Conservation (phyloP, 2,113 vertebrate species). For the Hymenochirus boettgeri region DNA sequence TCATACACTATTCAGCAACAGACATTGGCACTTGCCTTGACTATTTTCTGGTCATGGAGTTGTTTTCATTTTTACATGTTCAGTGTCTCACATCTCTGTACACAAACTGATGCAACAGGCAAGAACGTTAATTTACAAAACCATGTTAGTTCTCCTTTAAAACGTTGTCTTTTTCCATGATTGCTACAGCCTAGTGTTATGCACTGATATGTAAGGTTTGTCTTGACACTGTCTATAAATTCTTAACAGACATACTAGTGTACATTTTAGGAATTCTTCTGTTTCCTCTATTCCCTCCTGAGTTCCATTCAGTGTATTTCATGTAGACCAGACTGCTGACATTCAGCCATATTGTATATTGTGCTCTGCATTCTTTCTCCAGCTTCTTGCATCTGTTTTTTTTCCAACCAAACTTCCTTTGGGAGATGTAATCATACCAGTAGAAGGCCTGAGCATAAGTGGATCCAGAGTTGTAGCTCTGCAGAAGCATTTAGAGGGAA, state of each 20-base stretch:
- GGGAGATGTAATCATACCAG: slow-evolving; percentile 11
- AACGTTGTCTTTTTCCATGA: too few relatives aligned
- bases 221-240: too few relatives aligned
- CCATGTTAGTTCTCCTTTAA: too few relatives aligned
- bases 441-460: not conserved
- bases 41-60: too few relatives aligned
- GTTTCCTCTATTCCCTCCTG: slow-evolving; percentile 1
- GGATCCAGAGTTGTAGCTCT: not conserved
- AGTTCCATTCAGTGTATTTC: not conserved
- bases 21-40: too few relatives aligned
- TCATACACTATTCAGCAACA: too few relatives aligned
- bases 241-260: not conserved
- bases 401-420: slow-evolving; percentile 13
- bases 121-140: too few relatives aligned
- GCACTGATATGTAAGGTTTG: too few relatives aligned
- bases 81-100: too few relatives aligned
- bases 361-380: slow-evolving; percentile 2
- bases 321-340: not conserved
- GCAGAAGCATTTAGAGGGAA: not conserved
- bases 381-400: slow-evolving; percentile 17
- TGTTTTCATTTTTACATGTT: too few relatives aligned
- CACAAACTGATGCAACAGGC: too few relatives aligned
- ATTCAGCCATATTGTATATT: not conserved
- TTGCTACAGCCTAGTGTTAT: too few relatives aligned
- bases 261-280: not conserved